Evolutionary conservation across 2,888 invertebrate genomes (phyloP), one percentile per base, ranked within the genome.

Genomic region (Dryobota labecula): DNA sequence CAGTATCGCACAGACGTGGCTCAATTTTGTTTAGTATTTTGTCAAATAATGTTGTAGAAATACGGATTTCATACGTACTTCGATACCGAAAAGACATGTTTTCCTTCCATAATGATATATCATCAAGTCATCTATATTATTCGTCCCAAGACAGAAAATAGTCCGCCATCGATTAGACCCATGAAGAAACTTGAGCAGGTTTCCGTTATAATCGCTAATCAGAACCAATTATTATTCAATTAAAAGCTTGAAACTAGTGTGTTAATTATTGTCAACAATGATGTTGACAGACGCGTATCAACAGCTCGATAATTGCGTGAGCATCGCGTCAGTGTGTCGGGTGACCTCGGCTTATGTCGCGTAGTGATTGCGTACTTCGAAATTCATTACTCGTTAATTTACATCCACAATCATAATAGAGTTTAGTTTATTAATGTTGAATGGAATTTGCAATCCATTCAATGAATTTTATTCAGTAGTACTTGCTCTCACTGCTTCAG

Each of bases 311-410:
- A 61, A 18, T 71, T 43, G 41, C 36, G 38, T 33, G 47, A 56
- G 43, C 20, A 15, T 13, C 60, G 38, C n/a, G 51, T 57, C 71
- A 57, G 6, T 41, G 43, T 20, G 20, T 64, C 41, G 45, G 27
- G 6, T 43, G 45, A 33, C 24, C 38, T 38, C 43, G 6, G 73
- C 54, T 27, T 51, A 51, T 36, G 51, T 20, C 20, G 41, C 41
- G 33, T 6, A 33, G 47, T 63, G 66, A 72, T 72, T 78, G 38
- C 27, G n/a, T 43, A 15, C 30, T 61, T 54, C 18, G 13, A 53
- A 70, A 57, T 51, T 78, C 60, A 67, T 60, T 47, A 63, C 60
- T 64, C 33, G 11, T 41, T 51, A 24, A 79, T 79, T 67, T n/a
- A 51, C 66, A 73, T 63, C 30, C 47, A 41, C 41, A 54, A 43